phyloP scores from a whole-genome alignment of 2,113 vertebrate genomes.

The Zosterops japonicus region DNA sequence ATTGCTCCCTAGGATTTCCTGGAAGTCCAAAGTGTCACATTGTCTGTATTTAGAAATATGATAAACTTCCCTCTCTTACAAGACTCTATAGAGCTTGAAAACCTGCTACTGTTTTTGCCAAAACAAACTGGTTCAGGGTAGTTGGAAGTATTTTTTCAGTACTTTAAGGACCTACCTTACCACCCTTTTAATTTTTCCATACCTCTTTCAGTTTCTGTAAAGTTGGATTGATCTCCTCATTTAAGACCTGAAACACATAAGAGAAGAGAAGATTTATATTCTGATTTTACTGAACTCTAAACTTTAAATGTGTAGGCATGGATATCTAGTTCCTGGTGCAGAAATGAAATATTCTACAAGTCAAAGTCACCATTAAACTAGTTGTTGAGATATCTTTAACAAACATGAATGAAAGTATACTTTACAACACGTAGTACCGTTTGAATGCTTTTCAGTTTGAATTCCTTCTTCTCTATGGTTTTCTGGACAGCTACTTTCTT shows the following conservation, averaged over 20 bases:
- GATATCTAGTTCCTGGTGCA: not conserved
- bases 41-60: not conserved
- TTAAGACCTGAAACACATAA: constrained; percentile 80
- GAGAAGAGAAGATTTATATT: not conserved
- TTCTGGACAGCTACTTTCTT: constrained; percentile 91
- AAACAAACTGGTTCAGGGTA: not conserved
- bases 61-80: not conserved
- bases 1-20: not conserved
- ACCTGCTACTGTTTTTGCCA: not conserved
- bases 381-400: not conserved
- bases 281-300: not conserved
- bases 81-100: not conserved
- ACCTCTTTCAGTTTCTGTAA: constrained; percentile 93
- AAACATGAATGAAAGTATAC: not conserved
- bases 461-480: constrained; percentile 94
- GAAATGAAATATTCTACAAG: not conserved
- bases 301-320: not conserved
- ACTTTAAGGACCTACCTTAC: not conserved
- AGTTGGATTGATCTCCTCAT: constrained; percentile 92
- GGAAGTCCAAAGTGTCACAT: not conserved
- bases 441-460: constrained; percentile 87
- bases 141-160: not conserved
- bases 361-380: not conserved
- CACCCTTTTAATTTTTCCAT: not conserved
- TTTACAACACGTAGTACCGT: constrained; percentile 72